Base-by-base conservation (phyloP, 1,140 invertebrate genomes). In the Rhizoglyphus robini region DNA sequence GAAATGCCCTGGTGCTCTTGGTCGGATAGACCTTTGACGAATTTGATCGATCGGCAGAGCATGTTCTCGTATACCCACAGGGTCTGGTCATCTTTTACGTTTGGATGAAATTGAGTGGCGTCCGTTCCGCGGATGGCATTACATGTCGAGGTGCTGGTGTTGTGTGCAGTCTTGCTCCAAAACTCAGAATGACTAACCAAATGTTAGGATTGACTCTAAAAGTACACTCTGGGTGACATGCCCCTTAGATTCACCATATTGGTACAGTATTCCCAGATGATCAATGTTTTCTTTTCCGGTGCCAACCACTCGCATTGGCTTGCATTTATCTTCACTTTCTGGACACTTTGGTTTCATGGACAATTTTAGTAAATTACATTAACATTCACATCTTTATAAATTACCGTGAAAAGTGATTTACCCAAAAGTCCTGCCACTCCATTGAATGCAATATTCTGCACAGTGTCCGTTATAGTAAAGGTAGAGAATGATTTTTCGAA, bases 61-160 rank as follows among this genome's bases (percentile, higher is more conserved):
- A 54, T 54, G 8, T 8, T 48, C 23, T 20, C 20, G 27, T 63
- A 63, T 5, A 63, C 38, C 4, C 11, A 11, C 27, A 63, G 61
- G 4, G 4, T 20, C 38, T 59, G 4, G 8, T 63, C 62, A n/a
- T 11, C 11, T 5, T 11, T 63, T 4, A 63, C 13, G 29, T 38
- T 47, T 11, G 62, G 62, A 63, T 63, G 62, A 58, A 63, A 63
- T 30, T 63, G 62, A 63, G 47, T 61, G 15, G 51, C 62, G 27
- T 63, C 62, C 51, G 62, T 63, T n/a, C 62, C 62, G 11, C 30
- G 62, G 13, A 63, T 62, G 11, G 4, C n/a, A 38, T 63, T 63
- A 30, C 62, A 63, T 29, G 18, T 20, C 29, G 13, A 60, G 58
- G 15, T 13, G 20, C 4, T 20, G 25, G 18, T 15, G n/a, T 59